Conservation (phyloP, 1,140 invertebrate species). For the Drosophila persimilis region DNA sequence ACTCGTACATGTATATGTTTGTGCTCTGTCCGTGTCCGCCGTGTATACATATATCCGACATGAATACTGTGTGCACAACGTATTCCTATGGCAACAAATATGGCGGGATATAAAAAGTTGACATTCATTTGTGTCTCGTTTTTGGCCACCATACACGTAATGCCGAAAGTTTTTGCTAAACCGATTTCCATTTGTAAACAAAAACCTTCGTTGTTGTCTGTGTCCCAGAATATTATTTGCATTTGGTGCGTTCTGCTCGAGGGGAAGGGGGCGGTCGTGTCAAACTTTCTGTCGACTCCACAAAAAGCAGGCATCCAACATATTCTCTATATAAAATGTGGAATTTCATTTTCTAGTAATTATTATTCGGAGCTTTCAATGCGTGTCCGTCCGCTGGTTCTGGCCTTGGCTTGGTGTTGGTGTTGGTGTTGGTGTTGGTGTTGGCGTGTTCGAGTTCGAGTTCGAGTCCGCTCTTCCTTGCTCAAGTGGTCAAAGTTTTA, state of each 20-base stretch:
- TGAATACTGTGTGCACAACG: not conserved
- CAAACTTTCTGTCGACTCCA: conserved; percentile 29
- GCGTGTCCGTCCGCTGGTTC: not conserved
- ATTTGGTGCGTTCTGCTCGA: conserved; percentile 16
- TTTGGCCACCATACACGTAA: not conserved
- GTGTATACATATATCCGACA: not conserved
- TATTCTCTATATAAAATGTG: conserved; percentile 41
- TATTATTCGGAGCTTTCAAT: conserved; percentile 49
- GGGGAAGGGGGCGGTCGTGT: not conserved
- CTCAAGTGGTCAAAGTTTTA: conserved; percentile 59
- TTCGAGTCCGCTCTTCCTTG: conserved; percentile 19
- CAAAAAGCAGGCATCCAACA: conserved; percentile 25
- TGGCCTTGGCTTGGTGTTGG: too few species aligned
- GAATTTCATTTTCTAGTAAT: conserved; percentile 61
- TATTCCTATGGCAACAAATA: not conserved
- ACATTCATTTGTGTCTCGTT: conserved; percentile 14
- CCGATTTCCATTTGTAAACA: conserved; percentile 40
- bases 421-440: too few species aligned
- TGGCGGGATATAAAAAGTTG: not conserved
- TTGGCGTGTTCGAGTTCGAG: not conserved
- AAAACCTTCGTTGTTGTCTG: conserved; percentile 23
- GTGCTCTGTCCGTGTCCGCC: not conserved
- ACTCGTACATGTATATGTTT: conserved; percentile 1
- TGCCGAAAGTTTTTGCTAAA: conserved; percentile 39
- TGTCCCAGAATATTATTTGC: conserved; percentile 39